Evolutionary conservation across 1,140 invertebrate genomes (phyloP).

Genomic region (Drosophila navojoa): DNA sequence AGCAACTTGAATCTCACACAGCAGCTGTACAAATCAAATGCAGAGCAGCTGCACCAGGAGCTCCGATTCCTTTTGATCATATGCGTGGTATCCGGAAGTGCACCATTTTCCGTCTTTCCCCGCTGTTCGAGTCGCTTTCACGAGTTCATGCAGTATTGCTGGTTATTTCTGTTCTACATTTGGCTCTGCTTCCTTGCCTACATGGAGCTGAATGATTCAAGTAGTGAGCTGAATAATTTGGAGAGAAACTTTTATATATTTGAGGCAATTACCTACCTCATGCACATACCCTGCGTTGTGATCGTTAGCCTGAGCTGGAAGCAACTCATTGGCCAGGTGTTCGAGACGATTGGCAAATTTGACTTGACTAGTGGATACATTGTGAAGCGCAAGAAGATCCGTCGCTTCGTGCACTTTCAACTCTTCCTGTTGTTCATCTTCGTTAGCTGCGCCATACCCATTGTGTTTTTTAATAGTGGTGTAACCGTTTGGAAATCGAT

Average conservation of each 20-base stretch:
- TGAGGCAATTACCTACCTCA: slow-evolving; percentile 47
- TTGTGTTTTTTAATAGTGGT: slow-evolving; percentile 12
- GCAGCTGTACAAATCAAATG: slow-evolving; percentile 16
- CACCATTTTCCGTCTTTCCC: slow-evolving; percentile 38
- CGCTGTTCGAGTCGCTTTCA: neutral
- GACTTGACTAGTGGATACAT: slow-evolving; percentile 44
- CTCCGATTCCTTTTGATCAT: slow-evolving; percentile 40
- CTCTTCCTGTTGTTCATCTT: slow-evolving; percentile 39
- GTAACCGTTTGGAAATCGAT: neutral
- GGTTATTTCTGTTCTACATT: slow-evolving; percentile 37
- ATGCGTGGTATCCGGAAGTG: slow-evolving; percentile 47
- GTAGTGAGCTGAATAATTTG: slow-evolving; percentile 14
- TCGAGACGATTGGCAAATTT: slow-evolving; percentile 31
- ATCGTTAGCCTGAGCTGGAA: slow-evolving; percentile 38
- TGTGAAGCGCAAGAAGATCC: neutral
- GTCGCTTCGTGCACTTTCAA: slow-evolving; percentile 24
- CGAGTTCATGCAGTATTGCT: slow-evolving; percentile 41
- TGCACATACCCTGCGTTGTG: slow-evolving; percentile 48
- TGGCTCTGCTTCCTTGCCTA: slow-evolving; percentile 40
- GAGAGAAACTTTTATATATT: slow-evolving; percentile 51
- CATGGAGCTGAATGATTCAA: slow-evolving; percentile 33
- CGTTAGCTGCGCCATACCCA: slow-evolving; percentile 3
- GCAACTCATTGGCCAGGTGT: slow-evolving; percentile 22
- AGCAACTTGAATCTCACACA: slow-evolving; percentile 31
- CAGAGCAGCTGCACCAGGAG: slow-evolving; percentile 13